Conservation (phyloP, 1,140 invertebrate genomes). For the Diorhabda sublineata region DNA sequence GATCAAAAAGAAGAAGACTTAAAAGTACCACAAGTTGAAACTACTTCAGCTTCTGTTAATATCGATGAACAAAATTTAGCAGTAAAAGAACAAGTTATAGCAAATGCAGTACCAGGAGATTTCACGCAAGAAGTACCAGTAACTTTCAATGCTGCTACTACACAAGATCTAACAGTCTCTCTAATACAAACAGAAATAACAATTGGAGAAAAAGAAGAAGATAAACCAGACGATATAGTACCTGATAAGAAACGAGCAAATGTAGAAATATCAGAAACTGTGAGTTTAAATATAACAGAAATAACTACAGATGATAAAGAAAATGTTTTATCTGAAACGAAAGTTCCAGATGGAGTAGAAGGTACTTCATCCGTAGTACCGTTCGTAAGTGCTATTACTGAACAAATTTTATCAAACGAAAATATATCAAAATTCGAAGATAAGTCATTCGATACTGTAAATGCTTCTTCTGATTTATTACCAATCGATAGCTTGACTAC, state of each 20-base stretch:
- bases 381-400: slow-evolving; percentile 52
- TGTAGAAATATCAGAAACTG: slow-evolving; percentile 49
- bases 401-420: slow-evolving; percentile 43
- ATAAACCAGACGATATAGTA: slow-evolving; percentile 46
- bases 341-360: slow-evolving; percentile 45
- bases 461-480: slow-evolving; percentile 47
- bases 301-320: slow-evolving; percentile 53
- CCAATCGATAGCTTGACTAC: slow-evolving; percentile 49
- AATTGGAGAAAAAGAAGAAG: slow-evolving; percentile 53
- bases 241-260: slow-evolving; percentile 50
- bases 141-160: slow-evolving; percentile 41
- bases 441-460: slow-evolving; percentile 41
- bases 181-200: slow-evolving; percentile 48
- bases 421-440: slow-evolving; percentile 24
- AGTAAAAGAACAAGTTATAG: slow-evolving; percentile 43
- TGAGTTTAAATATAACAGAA: slow-evolving; percentile 50
- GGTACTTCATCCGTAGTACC: slow-evolving; percentile 51
- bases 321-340: slow-evolving; percentile 42
- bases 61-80: slow-evolving; percentile 45
- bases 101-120: slow-evolving; percentile 34
- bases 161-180: slow-evolving; percentile 42
- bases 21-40: slow-evolving; percentile 31
- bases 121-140: slow-evolving; percentile 35
- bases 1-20: slow-evolving; percentile 42
- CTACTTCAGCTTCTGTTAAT: slow-evolving; percentile 44